These are phyloP conservation scores for Euplexia lucipara DNA, from an alignment of 2,888 invertebrate genomes.

Conservation along the genomic window DNA sequence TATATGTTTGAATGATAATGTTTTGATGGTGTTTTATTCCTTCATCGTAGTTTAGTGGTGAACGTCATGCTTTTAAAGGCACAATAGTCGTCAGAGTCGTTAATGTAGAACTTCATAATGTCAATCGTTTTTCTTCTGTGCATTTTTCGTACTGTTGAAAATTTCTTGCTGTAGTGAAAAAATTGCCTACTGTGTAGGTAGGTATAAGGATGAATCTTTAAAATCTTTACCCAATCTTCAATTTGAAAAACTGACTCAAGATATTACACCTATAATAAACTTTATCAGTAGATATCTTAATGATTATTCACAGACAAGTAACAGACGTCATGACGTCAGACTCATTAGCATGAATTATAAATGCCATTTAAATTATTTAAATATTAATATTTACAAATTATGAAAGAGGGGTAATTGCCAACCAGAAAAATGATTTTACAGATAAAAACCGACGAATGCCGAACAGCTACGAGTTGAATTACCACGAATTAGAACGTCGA, in stretches of 20 bases:
- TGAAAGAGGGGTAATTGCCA: conserved; percentile 33
- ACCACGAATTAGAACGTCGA: conserved; percentile 79
- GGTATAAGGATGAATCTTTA: neutral
- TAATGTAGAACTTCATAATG: too few relatives aligned
- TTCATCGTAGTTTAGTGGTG: too few relatives aligned
- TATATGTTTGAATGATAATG: too few relatives aligned
- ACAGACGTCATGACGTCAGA: neutral
- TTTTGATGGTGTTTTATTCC: too few relatives aligned
- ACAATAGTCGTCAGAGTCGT: too few relatives aligned
- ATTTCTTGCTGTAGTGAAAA: neutral
- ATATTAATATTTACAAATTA: conserved; percentile 30
- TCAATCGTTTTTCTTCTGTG: too few relatives aligned
- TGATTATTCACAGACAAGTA: conserved; percentile 3
- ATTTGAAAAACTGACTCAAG: neutral
- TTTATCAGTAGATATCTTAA: conserved; percentile 9
- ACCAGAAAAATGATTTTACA: conserved; percentile 57
- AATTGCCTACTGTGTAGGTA: neutral
- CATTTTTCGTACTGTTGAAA: too few relatives aligned
- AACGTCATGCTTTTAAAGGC: too few relatives aligned
- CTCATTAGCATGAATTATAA: conserved; percentile 43
- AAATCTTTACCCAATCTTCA: neutral
- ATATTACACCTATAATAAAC: neutral
- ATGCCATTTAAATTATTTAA: conserved; percentile 27
- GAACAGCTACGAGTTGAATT: conserved; percentile 60
- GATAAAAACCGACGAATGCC: conserved; percentile 67